Evolutionary conservation across 64 coral and sea anemone genomes (phyloP).

Genomic region (Catalaphyllia jardinei): DNA sequence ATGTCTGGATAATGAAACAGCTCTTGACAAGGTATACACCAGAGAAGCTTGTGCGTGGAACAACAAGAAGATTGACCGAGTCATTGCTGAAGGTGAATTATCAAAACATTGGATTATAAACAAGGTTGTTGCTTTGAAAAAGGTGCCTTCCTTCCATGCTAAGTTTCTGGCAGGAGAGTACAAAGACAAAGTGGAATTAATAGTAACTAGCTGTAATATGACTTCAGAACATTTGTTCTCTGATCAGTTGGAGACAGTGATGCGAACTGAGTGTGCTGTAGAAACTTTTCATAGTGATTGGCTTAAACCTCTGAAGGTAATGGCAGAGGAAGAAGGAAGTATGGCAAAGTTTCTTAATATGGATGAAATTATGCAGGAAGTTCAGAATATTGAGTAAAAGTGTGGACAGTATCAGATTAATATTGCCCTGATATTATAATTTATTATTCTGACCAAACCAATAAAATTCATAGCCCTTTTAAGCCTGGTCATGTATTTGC

Average conservation of each 20-base stretch:
- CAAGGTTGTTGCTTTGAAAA: not conserved
- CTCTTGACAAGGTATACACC: too few relatives aligned
- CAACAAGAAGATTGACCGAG: too few relatives aligned
- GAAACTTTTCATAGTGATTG: too few relatives aligned
- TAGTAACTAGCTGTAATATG: constrained; percentile 37
- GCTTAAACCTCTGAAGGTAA: too few relatives aligned
- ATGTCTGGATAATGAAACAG: too few relatives aligned
- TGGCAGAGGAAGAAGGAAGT: not conserved
- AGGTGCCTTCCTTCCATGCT: constrained; percentile 7
- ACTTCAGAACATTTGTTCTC: constrained; percentile 40
- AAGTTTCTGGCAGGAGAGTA: constrained; percentile 45
- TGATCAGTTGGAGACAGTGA: constrained; percentile 26
- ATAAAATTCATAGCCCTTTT: too few relatives aligned
- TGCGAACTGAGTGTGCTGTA: not conserved
- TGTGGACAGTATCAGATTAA: too few relatives aligned
- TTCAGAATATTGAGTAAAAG: not conserved
- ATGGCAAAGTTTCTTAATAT: constrained; percentile 17
- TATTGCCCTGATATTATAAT: too few relatives aligned
- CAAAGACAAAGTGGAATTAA: constrained; percentile 8
- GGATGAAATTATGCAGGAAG: not conserved
- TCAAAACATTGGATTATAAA: not conserved
- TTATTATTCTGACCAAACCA: too few relatives aligned
- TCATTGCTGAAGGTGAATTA: too few relatives aligned
- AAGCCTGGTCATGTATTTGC: too few relatives aligned
- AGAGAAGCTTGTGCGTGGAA: too few relatives aligned